A percentile compares a stretch with the other conserved stretches of the same genome.
These are phyloP conservation scores for Mus spicilegus DNA, from an alignment of 2,113 vertebrate species.

Conservation along the genomic window DNA sequence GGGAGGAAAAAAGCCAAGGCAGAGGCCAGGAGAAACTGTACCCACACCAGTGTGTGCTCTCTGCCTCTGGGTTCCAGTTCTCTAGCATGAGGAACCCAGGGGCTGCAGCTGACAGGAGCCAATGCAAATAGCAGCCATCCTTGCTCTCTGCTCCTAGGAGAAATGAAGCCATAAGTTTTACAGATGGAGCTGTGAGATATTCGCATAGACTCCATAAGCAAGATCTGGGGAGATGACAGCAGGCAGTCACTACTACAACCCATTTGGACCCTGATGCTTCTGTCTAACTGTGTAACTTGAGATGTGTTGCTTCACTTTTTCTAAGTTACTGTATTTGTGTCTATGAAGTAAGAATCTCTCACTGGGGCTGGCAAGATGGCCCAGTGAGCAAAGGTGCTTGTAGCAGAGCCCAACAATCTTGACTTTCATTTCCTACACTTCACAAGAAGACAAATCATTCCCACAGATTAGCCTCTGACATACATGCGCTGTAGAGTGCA, in stretches of 20 bases:
- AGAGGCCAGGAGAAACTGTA: not conserved
- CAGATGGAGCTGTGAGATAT: no score
- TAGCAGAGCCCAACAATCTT: no score
- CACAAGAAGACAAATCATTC: not conserved
- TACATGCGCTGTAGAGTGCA: not conserved
- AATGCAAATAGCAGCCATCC: not conserved
- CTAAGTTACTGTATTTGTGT: not conserved
- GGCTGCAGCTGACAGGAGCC: not conserved
- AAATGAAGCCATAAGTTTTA: not conserved
- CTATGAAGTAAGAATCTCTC: not conserved
- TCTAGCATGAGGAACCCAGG: no score
- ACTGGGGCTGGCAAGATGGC: not conserved
- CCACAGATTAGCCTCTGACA: not conserved
- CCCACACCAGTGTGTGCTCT: not conserved
- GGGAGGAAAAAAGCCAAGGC: not conserved
- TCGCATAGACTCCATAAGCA: not conserved
- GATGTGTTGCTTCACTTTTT: not conserved
- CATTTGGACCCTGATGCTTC: not conserved
- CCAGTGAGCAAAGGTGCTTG: no score
- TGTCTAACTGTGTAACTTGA: not conserved
- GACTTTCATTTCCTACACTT: not conserved
- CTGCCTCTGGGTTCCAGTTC: not conserved
- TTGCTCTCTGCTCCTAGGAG: not conserved
- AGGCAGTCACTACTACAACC: not conserved
- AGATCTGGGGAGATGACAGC: no score